Evolutionary conservation across 2,113 vertebrate genomes (phyloP).

Genomic region (Turdus rufiventris): DNA sequence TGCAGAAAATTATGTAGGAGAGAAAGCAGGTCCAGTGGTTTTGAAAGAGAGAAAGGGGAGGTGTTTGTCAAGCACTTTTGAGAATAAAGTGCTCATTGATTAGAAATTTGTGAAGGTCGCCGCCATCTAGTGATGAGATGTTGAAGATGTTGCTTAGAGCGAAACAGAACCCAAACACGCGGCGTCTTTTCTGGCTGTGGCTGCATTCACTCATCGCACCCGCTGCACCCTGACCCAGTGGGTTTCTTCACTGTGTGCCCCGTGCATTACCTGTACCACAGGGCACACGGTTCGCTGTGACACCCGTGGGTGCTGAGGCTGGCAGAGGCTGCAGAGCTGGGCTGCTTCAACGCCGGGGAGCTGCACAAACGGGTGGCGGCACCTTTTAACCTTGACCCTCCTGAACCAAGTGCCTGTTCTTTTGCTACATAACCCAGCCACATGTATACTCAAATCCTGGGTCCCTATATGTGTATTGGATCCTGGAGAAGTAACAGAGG

Average conservation of each 20-base stretch:
- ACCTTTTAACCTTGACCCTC: background rate
- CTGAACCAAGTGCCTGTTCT: background rate
- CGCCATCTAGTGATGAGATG: slow-evolving; percentile 75
- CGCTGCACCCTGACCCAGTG: background rate
- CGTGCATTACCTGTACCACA: background rate
- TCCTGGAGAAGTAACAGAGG: background rate
- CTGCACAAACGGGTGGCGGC: background rate
- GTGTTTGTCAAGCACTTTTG: background rate
- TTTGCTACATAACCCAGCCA: background rate
- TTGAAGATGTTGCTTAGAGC: slow-evolving; percentile 48
- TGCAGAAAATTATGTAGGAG: background rate
- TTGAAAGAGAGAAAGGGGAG: background rate
- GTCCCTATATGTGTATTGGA: background rate
- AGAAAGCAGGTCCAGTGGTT: background rate
- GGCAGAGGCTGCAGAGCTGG: fast-evolving
- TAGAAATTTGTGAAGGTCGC: slow-evolving; percentile 60
- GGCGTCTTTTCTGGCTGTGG: background rate
- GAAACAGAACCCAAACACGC: background rate
- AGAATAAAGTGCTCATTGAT: background rate
- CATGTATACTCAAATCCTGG: background rate
- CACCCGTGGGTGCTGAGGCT: fast-evolving
- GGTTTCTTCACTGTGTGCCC: background rate
- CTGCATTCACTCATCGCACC: background rate
- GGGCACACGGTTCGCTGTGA: background rate
- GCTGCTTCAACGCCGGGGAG: background rate